Percentiles rank a stretch among this genome's conserved stretches.
These are phyloP conservation scores for Callosobruchus maculatus DNA, from an alignment of 2,888 invertebrate species.

Conservation along the genomic window DNA sequence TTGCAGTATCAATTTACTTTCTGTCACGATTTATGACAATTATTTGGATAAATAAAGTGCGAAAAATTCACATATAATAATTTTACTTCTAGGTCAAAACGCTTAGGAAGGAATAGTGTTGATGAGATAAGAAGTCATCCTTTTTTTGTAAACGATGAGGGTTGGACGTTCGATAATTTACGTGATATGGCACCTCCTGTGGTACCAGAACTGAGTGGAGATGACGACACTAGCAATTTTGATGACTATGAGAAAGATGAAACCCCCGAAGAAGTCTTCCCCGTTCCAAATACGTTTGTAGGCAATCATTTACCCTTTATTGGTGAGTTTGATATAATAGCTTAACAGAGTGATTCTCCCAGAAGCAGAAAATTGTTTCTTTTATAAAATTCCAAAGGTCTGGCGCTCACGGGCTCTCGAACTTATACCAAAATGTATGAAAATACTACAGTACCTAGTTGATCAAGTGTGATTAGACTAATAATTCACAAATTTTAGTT, in stretches of 20 bases:
- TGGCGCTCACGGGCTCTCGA: too few relatives aligned
- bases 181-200: constrained; percentile 94
- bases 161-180: constrained; percentile 97
- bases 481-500: too few relatives aligned
- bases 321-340: constrained; percentile 19
- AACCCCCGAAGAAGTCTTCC: constrained; percentile 89
- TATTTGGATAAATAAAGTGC: too few relatives aligned
- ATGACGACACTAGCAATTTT: constrained; percentile 98
- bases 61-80: neutral
- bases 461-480: too few relatives aligned
- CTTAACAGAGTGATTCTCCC: too few relatives aligned
- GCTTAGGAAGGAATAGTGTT: constrained; percentile 80
- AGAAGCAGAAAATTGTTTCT: too few relatives aligned
- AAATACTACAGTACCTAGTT: too few relatives aligned
- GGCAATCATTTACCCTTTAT: constrained; percentile 96
- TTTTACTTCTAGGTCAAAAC: constrained; percentile 53
- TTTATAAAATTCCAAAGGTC: too few relatives aligned
- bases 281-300: constrained; percentile 94
- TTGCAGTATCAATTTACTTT: too few relatives aligned
- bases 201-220: constrained; percentile 90
- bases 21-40: too few relatives aligned
- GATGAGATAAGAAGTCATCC: constrained; percentile 92
- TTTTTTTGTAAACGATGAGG: constrained; percentile 95
- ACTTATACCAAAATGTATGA: too few relatives aligned
- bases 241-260: constrained; percentile 96